Evolutionary conservation across 2,888 invertebrate species (phyloP).

Genomic region (Epinotia ramella): DNA sequence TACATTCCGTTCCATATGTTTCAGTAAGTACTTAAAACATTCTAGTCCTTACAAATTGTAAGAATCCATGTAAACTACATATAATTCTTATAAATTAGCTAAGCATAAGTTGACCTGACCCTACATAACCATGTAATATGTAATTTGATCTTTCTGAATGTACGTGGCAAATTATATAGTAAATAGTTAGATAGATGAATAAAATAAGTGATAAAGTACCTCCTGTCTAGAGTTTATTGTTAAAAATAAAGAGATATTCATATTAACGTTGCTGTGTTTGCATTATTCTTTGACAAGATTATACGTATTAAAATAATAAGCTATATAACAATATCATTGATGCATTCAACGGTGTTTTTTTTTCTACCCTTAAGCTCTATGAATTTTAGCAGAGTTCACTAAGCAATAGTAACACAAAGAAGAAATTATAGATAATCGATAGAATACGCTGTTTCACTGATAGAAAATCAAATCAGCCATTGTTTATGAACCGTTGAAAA

Average conservation of each 20-base stretch:
- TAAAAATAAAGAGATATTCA: slow-evolving; percentile 83
- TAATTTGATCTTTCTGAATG: slow-evolving; percentile 58
- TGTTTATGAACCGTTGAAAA: too few species aligned
- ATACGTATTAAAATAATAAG: slow-evolving; percentile 22
- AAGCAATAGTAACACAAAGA: neutral
- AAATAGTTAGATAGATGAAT: slow-evolving; percentile 54
- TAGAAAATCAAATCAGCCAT: too few species aligned
- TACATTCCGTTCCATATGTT: neutral
- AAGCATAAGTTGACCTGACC: slow-evolving; percentile 21
- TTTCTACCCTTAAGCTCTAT: slow-evolving; percentile 5
- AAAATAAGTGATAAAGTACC: slow-evolving; percentile 74
- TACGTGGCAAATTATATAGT: slow-evolving; percentile 63
- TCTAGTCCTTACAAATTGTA: slow-evolving; percentile 35
- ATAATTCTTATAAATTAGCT: neutral
- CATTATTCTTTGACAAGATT: slow-evolving; percentile 46
- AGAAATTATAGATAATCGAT: neutral
- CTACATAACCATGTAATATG: slow-evolving; percentile 9
- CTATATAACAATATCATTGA: slow-evolving; percentile 32
- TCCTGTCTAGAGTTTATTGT: slow-evolving; percentile 83
- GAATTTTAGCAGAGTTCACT: neutral
- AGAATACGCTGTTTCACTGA: too few species aligned
- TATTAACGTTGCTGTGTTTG: slow-evolving; percentile 66
- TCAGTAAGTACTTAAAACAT: slow-evolving; percentile 24
- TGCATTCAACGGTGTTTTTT: slow-evolving; percentile 38
- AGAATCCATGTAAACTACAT: slow-evolving; percentile 4